phyloP scores from a whole-genome alignment of 2,888 invertebrate species.

The Griposia aprilina region DNA sequence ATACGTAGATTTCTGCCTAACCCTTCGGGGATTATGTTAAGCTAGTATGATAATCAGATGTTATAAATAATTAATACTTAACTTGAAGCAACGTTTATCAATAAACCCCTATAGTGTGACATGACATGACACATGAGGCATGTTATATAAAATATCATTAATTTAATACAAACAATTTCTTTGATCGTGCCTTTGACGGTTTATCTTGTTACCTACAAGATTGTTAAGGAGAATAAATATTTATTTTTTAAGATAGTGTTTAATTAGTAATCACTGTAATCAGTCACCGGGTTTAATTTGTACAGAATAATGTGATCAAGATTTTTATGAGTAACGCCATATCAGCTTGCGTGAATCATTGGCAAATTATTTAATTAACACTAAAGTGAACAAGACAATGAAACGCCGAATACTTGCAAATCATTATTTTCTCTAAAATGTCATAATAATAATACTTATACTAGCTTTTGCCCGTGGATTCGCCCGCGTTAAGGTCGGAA shows the following conservation, averaged over 20 bases:
- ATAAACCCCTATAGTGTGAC: neutral
- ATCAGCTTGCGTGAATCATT: constrained; percentile 3
- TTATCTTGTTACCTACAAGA: neutral
- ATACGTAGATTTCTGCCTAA: no score
- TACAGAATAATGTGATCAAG: neutral
- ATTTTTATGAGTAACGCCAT: neutral
- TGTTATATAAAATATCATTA: neutral
- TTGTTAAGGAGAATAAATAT: neutral
- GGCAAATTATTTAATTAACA: neutral
- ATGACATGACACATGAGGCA: no score
- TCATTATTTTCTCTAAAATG: neutral
- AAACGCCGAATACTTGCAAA: neutral
- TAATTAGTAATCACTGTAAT: neutral
- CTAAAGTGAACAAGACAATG: neutral
- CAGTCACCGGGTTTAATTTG: neutral
- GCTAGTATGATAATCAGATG: no score
- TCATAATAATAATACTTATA: neutral
- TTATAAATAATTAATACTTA: no score
- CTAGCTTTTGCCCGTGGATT: no score
- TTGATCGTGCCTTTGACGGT: neutral
- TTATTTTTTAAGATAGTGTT: neutral
- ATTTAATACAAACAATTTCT: neutral
- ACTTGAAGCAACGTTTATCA: no score
- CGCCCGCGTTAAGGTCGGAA: no score
- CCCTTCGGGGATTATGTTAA: no score